Evolutionary conservation across 2,797 vertebrate genomes (phyloP).

Genomic region (Pipistrellus kuhlii): DNA sequence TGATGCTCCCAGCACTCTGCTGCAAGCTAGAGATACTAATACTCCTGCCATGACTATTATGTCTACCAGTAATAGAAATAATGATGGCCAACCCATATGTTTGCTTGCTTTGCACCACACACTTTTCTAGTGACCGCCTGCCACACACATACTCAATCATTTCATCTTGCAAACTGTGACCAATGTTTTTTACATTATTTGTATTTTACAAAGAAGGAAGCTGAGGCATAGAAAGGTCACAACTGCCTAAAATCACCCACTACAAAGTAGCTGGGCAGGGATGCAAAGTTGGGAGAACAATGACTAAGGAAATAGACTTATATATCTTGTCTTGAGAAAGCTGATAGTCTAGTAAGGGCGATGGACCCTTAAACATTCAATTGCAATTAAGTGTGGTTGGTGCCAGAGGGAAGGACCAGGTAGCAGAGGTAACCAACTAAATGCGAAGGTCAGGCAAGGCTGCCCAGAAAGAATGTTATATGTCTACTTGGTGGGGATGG

Average conservation of each 20-base stretch:
- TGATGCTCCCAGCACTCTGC: not conserved
- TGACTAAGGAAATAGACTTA: not conserved
- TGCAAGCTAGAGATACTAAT: not conserved
- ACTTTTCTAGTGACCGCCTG: not conserved
- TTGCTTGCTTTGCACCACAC: rapidly evolving
- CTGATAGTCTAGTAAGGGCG: not conserved
- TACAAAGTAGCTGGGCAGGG: not conserved
- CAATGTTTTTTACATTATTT: not conserved
- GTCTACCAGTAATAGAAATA: not conserved
- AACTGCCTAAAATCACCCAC: not conserved
- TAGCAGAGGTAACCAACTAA: not conserved
- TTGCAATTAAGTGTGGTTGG: not conserved
- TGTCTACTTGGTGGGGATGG: rapidly evolving
- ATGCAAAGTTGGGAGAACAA: not conserved
- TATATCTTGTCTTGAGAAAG: not conserved
- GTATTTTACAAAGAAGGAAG: not conserved
- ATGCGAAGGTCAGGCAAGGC: not conserved
- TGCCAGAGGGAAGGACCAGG: not conserved
- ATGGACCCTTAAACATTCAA: not conserved
- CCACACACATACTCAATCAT: too few relatives aligned
- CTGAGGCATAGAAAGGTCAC: not conserved
- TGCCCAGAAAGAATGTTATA: not conserved
- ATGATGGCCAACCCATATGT: rapidly evolving
- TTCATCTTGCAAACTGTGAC: not conserved
- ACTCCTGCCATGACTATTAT: rapidly evolving